Base-by-base conservation (phyloP, 2,113 vertebrate species). In the Oreochromis tanganicae region DNA sequence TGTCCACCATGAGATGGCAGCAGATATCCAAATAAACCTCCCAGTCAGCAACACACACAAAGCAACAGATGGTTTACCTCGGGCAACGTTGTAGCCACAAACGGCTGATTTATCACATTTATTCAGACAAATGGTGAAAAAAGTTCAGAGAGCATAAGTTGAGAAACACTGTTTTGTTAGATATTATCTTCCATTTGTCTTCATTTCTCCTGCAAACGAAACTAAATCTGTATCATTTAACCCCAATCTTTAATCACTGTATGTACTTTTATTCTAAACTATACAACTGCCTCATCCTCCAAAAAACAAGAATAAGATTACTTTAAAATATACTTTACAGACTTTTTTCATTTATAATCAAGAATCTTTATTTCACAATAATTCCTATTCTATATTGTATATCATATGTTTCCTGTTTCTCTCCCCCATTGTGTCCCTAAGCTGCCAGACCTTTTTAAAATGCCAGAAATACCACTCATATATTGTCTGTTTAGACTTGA, bases 1-100 rank as follows among this genome's bases (percentile, higher is more conserved):
- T 36, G 11, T 19, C 71, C 38, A 56, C 81, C 91, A 83, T 57
- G 8, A 90, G 91, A 73, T 83, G 87, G 5, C 84, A 92, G 68
- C 16, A 93, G 46, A 68, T 21, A 63, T 21, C n/a, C 17, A 55
- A n/a, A 2, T 59, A 73, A 83, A 80, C 5, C 36, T 19, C 11
- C 11, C 7, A 8, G 27, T 16, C 11, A n/a, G 17, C 17, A 4
- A 32, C 7, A 14, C 9, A 27, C 16, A 7, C 14, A n/a, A 16
- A 41, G 68, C 46, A 68, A 19, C 29, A 83, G 32, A 19, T 54
- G 1, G 16, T 24, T 27, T 29, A 9, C 1, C 21, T 59, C 8
- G 12, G 66, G 57, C 57, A 84, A 50, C 4, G 55, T 57, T 59
- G 41, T 55, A 61, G 36, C 24, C 8, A 59, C 24, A 73, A 12